Conservation (phyloP, 1,140 invertebrate species). For the Hycleus phaleratus region DNA sequence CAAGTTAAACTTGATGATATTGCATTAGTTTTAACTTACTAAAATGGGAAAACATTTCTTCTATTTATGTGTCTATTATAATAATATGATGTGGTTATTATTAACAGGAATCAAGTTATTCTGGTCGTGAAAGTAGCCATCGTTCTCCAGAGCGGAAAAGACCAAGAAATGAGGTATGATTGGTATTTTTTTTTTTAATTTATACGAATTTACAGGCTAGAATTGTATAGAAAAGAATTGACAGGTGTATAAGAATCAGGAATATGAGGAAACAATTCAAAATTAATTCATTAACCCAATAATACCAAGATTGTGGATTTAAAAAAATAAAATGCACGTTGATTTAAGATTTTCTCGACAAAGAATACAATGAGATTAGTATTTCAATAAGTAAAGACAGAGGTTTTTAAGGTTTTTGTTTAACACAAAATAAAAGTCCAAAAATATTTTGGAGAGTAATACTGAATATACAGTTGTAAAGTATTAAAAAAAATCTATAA, state of each 20-base stretch:
- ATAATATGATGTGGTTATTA: background rate
- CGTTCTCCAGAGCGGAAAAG: constrained; percentile 38
- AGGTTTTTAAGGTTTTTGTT: background rate
- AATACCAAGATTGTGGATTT: too few species aligned
- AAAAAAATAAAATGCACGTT: too few species aligned
- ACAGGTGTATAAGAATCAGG: background rate
- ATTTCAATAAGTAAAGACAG: background rate
- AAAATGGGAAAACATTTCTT: constrained; percentile 8
- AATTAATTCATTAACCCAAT: too few species aligned
- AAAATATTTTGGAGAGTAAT: constrained; percentile 10
- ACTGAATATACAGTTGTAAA: background rate
- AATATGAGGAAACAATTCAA: background rate
- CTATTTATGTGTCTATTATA: background rate
- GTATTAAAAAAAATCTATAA: constrained; percentile 3
- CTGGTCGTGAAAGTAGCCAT: constrained; percentile 20
- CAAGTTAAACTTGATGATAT: background rate
- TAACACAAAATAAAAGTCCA: constrained; percentile 13
- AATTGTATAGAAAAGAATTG: background rate
- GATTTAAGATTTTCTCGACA: too few species aligned
- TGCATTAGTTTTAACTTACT: constrained; percentile 13
- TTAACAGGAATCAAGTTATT: constrained; percentile 31
- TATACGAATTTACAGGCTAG: constrained; percentile 17
- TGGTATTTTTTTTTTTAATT: constrained; percentile 2
- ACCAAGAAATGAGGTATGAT: constrained; percentile 34
- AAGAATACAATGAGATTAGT: background rate